These are phyloP conservation scores for Paedocypris micromegethes DNA, from an alignment of 2,797 vertebrate species.

Conservation along the genomic window DNA sequence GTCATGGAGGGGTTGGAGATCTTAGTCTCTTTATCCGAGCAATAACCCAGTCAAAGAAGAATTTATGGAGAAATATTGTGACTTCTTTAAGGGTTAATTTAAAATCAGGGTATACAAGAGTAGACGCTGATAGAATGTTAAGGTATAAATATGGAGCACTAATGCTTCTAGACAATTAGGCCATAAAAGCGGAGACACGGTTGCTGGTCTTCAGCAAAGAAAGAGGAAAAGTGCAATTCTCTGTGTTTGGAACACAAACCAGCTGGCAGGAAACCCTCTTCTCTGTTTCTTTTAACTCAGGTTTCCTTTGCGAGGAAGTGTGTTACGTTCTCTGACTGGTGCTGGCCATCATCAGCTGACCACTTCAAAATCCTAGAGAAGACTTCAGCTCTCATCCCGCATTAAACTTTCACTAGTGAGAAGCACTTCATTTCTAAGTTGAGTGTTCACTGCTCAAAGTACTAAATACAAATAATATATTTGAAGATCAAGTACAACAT, in stretches of 20 bases:
- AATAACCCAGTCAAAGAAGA: conserved; percentile 38
- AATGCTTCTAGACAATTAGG: conserved; percentile 57
- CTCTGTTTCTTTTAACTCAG: conserved; percentile 70
- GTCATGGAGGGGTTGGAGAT: conserved; percentile 17
- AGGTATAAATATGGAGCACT: conserved; percentile 30
- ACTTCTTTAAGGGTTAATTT: conserved; percentile 34
- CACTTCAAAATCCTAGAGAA: conserved; percentile 48
- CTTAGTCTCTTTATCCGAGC: conserved; percentile 39
- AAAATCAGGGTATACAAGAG: conserved; percentile 30
- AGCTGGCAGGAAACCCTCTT: conserved; percentile 77
- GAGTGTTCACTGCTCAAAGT: too few species aligned
- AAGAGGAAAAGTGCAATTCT: conserved; percentile 72
- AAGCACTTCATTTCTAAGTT: too few species aligned
- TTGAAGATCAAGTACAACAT: too few species aligned
- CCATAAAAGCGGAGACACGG: conserved; percentile 65
- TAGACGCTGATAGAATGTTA: neutral
- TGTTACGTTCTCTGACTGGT: conserved; percentile 35
- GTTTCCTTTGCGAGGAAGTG: conserved; percentile 72
- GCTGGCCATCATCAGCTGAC: conserved; percentile 27
- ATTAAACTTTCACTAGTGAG: too few species aligned
- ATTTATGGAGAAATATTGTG: conserved; percentile 24
- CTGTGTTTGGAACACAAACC: conserved; percentile 63
- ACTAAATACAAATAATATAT: too few species aligned
- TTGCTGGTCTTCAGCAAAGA: conserved; percentile 72
- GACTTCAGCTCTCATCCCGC: conserved; percentile 36